Evolutionary conservation across 2,113 vertebrate species (phyloP), one percentile per base, ranked within the genome.

Genomic region (Petroica traversi): DNA sequence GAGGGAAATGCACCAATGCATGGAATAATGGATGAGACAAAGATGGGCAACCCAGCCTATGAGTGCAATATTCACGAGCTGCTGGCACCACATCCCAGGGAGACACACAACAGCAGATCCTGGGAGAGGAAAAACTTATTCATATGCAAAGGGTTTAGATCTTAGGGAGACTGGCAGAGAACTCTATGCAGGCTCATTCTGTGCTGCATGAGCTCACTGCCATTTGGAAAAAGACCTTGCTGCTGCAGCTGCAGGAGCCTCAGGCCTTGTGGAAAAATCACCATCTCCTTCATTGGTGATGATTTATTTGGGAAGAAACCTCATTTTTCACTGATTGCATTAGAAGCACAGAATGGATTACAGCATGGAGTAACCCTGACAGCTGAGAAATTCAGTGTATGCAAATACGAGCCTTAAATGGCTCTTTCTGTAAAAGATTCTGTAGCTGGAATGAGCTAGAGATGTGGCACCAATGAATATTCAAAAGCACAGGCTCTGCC

Each of bases 341-440:
- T 91, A 95, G 90, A 92, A 81, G 88, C 79, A 34, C 48, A 54
- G 75, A 87, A 94, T 46, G 43, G 89, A 94, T 88, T 90, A 86
- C 73, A 55, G 81, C 48, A 40, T 18, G 31, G 85, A 90, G 76
- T 75, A 96, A 92, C 85, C 88, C 79, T 88, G 93, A 95, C 83
- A 83, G 85, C 90, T 49, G 83, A 93, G 93, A 93, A 93, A 96
- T 93, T 83, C 88, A 68, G 55, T 24, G 22, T 72, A 91, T 96
- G 93, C 85, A 89, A 95, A 96, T 88, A 45, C 18, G 46, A 95
- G 94, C 72, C 77, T 85, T 80, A 76, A 93, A 85, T 1, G 3
- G 71, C 93, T 91, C 85, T 45, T 73, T 59, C 78, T 62, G 63
- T 69, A 82, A 68, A 54, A 51, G 87, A 94, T 7, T 51, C 75